These are phyloP conservation scores for Plumapathes pennacea DNA, from an alignment of 92 coral and sea anemone genomes.

Conservation along the genomic window DNA sequence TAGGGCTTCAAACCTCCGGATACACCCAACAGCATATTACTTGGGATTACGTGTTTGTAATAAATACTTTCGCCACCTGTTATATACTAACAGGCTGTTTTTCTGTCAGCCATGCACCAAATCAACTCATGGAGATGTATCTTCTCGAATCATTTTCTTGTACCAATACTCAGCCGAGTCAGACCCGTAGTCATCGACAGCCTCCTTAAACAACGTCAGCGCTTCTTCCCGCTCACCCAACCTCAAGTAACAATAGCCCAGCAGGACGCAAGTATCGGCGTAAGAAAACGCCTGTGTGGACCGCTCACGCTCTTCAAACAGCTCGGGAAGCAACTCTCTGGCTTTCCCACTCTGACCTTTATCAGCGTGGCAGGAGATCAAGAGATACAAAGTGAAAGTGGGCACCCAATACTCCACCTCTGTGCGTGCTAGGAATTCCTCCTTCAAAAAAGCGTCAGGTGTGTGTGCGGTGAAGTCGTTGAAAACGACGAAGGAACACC, in stretches of 20 bases:
- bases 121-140: no score
- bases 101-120: no score
- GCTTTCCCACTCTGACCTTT: constrained; percentile 3
- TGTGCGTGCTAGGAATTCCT: constrained; percentile 19
- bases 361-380: constrained; percentile 10
- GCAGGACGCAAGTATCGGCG: constrained; percentile 8
- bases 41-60: no score
- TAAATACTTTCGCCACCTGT: no score
- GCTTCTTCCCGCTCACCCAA: constrained; percentile 18
- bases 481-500: constrained; percentile 16
- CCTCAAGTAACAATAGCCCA: constrained; percentile 25
- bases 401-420: constrained; percentile 33
- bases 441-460: constrained; percentile 9
- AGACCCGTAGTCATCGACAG: constrained; percentile 16
- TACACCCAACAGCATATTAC: no score
- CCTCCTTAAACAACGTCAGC: constrained; percentile 10
- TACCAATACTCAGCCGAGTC: constrained; percentile 9
- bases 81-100: no score
- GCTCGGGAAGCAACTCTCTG: constrained; percentile 5
- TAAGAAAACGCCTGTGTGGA: constrained; percentile 3
- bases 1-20: no score
- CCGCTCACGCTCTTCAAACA: constrained; percentile 4
- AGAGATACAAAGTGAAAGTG: constrained; percentile 10
- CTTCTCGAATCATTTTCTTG: constrained; percentile 3
- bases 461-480: constrained; percentile 23